Conservation (phyloP, 37 sponge, comb jelly and placozoan genomes). For the Oopsacas minuta region DNA sequence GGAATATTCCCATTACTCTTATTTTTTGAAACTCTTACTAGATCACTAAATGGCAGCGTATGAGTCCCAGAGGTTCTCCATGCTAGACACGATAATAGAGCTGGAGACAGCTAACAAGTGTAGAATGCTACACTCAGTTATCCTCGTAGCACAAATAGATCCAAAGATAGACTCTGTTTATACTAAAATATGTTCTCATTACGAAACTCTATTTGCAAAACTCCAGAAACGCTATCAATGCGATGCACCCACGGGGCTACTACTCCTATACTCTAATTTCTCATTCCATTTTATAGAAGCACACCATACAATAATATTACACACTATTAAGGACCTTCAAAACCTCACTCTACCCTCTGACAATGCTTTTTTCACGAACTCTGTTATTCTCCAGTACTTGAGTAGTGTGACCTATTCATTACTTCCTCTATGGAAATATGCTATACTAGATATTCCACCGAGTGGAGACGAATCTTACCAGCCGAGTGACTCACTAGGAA, state of each 20-base stretch:
- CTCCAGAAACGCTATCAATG: slow-evolving; percentile 1
- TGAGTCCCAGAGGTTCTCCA: not conserved
- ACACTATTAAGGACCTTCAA: slow-evolving; percentile 13
- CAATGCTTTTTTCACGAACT: not conserved
- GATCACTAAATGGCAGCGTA: not conserved
- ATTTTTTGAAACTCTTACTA: too few relatives aligned
- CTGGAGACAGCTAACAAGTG: not conserved
- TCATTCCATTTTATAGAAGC: slow-evolving; percentile 1
- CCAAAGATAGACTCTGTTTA: not conserved
- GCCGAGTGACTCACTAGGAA: not conserved
- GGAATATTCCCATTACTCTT: too few relatives aligned
- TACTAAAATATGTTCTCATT: not conserved
- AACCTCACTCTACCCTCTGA: not conserved
- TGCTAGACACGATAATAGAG: not conserved
- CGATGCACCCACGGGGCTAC: not conserved
- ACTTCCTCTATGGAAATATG: not conserved
- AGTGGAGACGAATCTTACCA: not conserved
- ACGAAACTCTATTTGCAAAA: not conserved
- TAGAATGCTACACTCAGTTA: not conserved
- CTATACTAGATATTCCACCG: not conserved
- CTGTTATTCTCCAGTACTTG: not conserved
- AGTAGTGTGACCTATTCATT: not conserved
- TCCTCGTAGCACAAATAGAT: not conserved
- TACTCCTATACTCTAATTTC: not conserved
- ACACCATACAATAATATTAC: not conserved